Evolutionary conservation across 2,113 vertebrate genomes (phyloP).

Genomic region (Phasianus colchicus): DNA sequence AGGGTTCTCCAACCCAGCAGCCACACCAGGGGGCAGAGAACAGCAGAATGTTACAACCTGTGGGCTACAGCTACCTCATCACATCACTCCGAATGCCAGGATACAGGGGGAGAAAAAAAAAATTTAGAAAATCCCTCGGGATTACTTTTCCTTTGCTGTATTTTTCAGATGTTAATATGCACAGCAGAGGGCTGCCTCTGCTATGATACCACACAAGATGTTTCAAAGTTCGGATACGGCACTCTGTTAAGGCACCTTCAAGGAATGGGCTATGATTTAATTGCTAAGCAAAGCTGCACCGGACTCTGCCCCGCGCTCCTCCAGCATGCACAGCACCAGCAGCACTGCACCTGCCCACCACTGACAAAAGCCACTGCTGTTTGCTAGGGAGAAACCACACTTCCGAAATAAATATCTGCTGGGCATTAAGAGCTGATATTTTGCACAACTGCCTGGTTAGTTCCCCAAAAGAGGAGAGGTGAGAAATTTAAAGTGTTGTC

Average conservation of each 20-base stretch:
- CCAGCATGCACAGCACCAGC: slow-evolving; percentile 19
- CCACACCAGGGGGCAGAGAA: neutral
- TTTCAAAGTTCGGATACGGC: slow-evolving; percentile 36
- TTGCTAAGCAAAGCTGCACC: slow-evolving; percentile 51
- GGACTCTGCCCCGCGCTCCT: slow-evolving; percentile 13
- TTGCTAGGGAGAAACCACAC: slow-evolving; percentile 46
- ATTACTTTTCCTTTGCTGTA: slow-evolving; percentile 13
- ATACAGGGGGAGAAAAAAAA: neutral
- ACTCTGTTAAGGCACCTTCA: slow-evolving; percentile 49
- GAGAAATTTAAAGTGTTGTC: slow-evolving; percentile 22
- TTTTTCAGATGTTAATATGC: slow-evolving; percentile 2
- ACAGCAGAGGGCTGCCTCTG: slow-evolving; percentile 45
- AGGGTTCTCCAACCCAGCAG: neutral
- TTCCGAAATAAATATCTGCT: slow-evolving; percentile 58
- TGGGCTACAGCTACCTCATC: neutral
- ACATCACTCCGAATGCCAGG: neutral
- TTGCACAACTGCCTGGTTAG: slow-evolving; percentile 38
- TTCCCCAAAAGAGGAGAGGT: neutral
- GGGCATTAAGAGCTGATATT: slow-evolving; percentile 59
- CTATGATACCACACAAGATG: neutral
- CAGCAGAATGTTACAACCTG: neutral
- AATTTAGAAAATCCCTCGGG: neutral
- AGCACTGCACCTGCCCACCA: slow-evolving; percentile 47
- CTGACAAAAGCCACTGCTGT: neutral
- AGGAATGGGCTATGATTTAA: slow-evolving; percentile 17